These are phyloP conservation scores for Chlorocebus sabaeus DNA, from an alignment of 2,113 vertebrate species.

Conservation along the genomic window DNA sequence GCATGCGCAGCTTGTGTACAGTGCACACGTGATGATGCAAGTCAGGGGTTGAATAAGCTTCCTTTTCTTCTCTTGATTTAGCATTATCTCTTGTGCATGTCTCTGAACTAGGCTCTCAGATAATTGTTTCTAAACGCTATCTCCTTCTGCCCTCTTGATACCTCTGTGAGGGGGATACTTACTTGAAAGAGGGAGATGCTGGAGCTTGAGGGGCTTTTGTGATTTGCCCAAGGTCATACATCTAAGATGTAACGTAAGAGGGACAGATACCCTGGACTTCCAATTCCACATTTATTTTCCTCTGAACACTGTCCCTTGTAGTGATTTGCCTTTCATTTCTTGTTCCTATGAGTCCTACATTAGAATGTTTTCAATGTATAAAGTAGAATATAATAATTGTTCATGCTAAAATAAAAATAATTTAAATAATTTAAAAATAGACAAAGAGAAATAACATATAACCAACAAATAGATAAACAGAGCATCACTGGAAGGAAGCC, in stretches of 20 bases:
- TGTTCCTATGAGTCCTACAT: background rate
- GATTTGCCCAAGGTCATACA: background rate
- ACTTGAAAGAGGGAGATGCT: background rate
- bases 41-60: accelerated
- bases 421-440: background rate
- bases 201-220: background rate
- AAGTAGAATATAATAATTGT: background rate
- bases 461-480: background rate
- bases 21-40: background rate
- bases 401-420: background rate
- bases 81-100: background rate
- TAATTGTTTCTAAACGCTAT: background rate
- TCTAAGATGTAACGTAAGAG: background rate
- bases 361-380: background rate
- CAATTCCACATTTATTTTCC: background rate
- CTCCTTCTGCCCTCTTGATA: background rate
- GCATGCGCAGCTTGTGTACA: background rate
- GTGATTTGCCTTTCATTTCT: background rate
- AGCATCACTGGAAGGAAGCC: background rate
- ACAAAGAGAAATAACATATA: background rate
- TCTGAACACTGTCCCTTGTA: background rate
- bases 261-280: background rate
- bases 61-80: background rate
- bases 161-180: background rate
- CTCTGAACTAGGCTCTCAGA: background rate